Conservation (phyloP, 23 tunicate species). For the Pegea sp. region DNA sequence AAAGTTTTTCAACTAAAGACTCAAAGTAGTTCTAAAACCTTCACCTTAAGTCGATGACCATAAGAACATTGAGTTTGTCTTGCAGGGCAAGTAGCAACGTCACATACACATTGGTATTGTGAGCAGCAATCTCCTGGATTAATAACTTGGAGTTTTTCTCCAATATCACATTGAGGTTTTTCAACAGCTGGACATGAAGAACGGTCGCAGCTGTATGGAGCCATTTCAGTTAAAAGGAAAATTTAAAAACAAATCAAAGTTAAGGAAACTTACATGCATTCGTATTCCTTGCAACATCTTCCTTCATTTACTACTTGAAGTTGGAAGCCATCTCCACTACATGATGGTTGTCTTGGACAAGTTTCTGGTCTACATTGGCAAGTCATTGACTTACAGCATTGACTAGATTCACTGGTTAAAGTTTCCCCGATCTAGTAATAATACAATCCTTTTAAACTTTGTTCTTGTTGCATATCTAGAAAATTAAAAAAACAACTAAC, state of each 20-base stretch:
- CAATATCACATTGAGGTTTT: slow-evolving; percentile 25
- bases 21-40: neutral
- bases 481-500: slow-evolving; percentile 19
- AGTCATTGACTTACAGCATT: slow-evolving; percentile 47
- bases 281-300: slow-evolving; percentile 63
- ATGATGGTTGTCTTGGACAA: slow-evolving; percentile 41
- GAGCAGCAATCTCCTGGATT: slow-evolving; percentile 71
- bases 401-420: neutral
- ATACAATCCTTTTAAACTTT: neutral
- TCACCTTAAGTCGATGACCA: slow-evolving; percentile 53
- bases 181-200: slow-evolving; percentile 27
- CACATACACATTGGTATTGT: slow-evolving; percentile 63
- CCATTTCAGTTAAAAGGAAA: neutral
- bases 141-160: slow-evolving; percentile 21
- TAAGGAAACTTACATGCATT: slow-evolving; percentile 47
- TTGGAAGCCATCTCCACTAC: slow-evolving; percentile 32
- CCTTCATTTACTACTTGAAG: slow-evolving; percentile 19
- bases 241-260: neutral
- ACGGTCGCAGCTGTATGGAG: slow-evolving; percentile 38
- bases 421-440: neutral
- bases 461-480: too few species aligned
- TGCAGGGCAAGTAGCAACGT: slow-evolving; percentile 54
- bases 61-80: slow-evolving; percentile 20
- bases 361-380: slow-evolving; percentile 66
- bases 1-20: neutral